Evolutionary conservation across 2,888 invertebrate genomes (phyloP).

Genomic region (Caenorhabditis parvicauda): DNA sequence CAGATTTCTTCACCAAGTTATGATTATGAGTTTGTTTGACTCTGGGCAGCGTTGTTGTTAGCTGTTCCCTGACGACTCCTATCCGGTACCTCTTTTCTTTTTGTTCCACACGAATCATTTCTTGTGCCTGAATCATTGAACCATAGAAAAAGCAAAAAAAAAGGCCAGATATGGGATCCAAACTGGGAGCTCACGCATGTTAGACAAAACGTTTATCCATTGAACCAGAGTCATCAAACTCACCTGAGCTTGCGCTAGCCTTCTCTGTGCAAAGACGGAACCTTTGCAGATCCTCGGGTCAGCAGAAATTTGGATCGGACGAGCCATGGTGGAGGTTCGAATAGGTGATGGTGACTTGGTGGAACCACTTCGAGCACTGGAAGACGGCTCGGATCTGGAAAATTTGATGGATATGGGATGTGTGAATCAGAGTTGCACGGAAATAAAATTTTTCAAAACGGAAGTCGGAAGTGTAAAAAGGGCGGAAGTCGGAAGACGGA

Average conservation of each 20-base stretch:
- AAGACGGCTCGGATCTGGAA: not conserved
- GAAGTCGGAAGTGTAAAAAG: too few relatives aligned
- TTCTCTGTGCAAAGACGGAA: conserved; percentile 46
- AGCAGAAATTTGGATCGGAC: conserved; percentile 19
- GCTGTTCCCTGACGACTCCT: conserved; percentile 25
- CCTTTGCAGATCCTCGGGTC: conserved; percentile 54
- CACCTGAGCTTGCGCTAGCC: conserved; percentile 20
- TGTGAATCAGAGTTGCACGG: too few relatives aligned
- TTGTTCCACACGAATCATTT: conserved; percentile 15
- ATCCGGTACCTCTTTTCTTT: conserved; percentile 23
- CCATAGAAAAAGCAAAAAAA: too few relatives aligned
- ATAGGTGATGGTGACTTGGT: not conserved
- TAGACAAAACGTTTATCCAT: not conserved
- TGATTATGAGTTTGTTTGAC: conserved; percentile 1
- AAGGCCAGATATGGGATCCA: too few relatives aligned
- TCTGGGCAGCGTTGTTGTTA: conserved; percentile 15
- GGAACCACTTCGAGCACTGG: not conserved
- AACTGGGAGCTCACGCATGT: not conserved
- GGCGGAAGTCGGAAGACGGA: too few relatives aligned
- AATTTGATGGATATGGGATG: not conserved
- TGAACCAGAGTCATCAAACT: not conserved
- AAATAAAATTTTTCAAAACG: too few relatives aligned
- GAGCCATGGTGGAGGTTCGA: too few relatives aligned
- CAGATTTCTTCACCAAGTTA: not conserved
- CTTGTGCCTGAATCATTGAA: conserved; percentile 16